Conservation (phyloP, 2,113 vertebrate species). For the Tricholaema leucomelas region DNA sequence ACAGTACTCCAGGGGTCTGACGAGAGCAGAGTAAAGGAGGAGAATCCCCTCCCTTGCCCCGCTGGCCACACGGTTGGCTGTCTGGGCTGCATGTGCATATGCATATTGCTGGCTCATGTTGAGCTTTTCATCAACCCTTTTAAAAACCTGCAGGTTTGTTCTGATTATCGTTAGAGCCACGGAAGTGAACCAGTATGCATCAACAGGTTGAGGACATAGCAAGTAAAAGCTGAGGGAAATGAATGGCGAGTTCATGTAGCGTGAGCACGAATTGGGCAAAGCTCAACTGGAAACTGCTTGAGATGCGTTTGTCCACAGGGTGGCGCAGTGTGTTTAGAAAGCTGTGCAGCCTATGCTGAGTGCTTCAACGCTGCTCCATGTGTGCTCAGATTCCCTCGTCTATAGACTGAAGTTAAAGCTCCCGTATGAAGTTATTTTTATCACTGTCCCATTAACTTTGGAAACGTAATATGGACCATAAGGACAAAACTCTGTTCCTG, state of each 20-base stretch:
- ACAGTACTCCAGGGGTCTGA: too few relatives aligned
- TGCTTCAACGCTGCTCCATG: accelerated
- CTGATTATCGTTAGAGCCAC: not conserved
- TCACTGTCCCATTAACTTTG: not conserved
- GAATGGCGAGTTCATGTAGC: not conserved
- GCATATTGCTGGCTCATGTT: too few relatives aligned
- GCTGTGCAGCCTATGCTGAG: accelerated
- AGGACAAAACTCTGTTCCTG: not conserved
- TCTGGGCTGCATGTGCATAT: too few relatives aligned
- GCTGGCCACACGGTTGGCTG: too few relatives aligned
- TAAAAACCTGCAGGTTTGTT: too few relatives aligned
- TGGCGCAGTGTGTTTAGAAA: not conserved
- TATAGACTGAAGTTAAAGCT: not conserved
- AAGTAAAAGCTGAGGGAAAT: not conserved
- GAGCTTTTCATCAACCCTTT: too few relatives aligned
- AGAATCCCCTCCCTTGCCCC: too few relatives aligned
- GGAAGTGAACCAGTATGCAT: not conserved
- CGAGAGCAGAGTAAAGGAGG: too few relatives aligned
- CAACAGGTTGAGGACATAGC: not conserved
- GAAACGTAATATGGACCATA: not conserved
- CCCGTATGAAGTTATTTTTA: not conserved
- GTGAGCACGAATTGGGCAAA: not conserved
- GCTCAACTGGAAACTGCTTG: not conserved
- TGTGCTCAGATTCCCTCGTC: accelerated
- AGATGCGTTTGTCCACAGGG: not conserved